A percentile compares a stretch with the other conserved stretches of the same genome.
Conservation (phyloP, 2,113 vertebrate genomes). For the Scartelaos histophorus region DNA sequence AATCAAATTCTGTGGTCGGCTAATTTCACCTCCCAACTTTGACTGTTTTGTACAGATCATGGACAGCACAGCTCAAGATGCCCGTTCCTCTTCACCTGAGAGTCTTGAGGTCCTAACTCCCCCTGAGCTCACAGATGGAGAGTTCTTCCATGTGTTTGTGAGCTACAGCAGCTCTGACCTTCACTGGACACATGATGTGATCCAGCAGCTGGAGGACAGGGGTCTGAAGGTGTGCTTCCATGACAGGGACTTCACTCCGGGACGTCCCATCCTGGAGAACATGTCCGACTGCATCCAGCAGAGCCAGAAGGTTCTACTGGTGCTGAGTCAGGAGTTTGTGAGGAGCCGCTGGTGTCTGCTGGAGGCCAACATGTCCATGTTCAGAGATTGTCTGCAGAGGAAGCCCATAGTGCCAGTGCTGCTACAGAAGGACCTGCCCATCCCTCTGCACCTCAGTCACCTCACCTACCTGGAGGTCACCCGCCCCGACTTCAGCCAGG, state of each 20-base stretch:
- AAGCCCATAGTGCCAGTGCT: too few species aligned
- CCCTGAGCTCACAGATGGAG: conserved; percentile 37
- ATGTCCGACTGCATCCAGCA: conserved; percentile 68
- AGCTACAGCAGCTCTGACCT: conserved; percentile 64
- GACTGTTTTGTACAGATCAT: not conserved
- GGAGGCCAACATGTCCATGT: too few species aligned
- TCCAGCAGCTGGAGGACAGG: conserved; percentile 49
- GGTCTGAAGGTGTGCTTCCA: conserved; percentile 30
- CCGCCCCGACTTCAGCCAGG: too few species aligned
- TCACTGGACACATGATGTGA: conserved; percentile 53
- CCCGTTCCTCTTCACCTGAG: too few species aligned
- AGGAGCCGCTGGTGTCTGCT: too few species aligned
- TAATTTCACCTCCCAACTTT: too few species aligned
- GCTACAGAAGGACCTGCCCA: not conserved
- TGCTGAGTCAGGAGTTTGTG: too few species aligned
- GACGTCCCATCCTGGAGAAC: conserved; percentile 68
- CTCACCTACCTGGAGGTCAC: too few species aligned
- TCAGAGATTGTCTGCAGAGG: too few species aligned
- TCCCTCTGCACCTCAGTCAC: too few species aligned
- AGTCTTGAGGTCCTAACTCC: not conserved
- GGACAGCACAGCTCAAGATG: not conserved
- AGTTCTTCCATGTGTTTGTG: conserved; percentile 67
- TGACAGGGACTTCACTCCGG: conserved; percentile 64
- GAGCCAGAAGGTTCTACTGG: conserved; percentile 72
- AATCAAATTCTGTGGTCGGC: too few species aligned